phyloP scores from a whole-genome alignment of 64 coral and sea anemone species.

The Montipora foliosa region DNA sequence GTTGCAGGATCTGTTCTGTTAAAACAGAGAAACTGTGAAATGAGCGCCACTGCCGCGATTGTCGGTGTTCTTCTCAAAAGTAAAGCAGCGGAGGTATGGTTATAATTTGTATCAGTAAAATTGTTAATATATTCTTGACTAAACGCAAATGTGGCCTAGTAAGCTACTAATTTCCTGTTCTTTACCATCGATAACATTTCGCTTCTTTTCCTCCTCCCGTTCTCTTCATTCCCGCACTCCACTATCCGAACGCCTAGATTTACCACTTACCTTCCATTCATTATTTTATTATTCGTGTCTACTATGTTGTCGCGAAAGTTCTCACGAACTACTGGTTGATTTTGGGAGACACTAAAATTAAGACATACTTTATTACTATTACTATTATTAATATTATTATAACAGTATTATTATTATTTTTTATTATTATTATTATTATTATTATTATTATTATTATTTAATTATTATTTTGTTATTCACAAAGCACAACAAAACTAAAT shows the following conservation, averaged over 20 bases:
- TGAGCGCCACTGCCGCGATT: slow-evolving; percentile 41
- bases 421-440: no score
- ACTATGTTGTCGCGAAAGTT: slow-evolving; percentile 41
- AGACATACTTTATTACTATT: background rate
- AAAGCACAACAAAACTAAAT: background rate
- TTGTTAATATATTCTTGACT: no score
- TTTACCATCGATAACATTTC: no score
- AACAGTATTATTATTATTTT: background rate
- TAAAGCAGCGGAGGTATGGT: slow-evolving; percentile 55
- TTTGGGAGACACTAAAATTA: slow-evolving; percentile 22
- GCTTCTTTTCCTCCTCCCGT: no score
- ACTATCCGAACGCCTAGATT: background rate
- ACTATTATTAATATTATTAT: background rate
- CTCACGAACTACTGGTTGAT: slow-evolving; percentile 9
- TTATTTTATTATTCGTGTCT: slow-evolving; percentile 28
- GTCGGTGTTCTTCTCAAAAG: slow-evolving; percentile 2
- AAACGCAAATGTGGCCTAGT: no score
- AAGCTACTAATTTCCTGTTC: no score
- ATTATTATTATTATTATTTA: no score
- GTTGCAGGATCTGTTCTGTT: slow-evolving; percentile 60
- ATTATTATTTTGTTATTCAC: background rate
- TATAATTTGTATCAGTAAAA: no score
- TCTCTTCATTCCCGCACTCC: background rate
- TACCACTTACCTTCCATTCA: slow-evolving; percentile 10
- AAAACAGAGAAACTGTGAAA: slow-evolving; percentile 69